phyloP scores from a whole-genome alignment of 2,888 invertebrate genomes.

The Amphipyra berbera region DNA sequence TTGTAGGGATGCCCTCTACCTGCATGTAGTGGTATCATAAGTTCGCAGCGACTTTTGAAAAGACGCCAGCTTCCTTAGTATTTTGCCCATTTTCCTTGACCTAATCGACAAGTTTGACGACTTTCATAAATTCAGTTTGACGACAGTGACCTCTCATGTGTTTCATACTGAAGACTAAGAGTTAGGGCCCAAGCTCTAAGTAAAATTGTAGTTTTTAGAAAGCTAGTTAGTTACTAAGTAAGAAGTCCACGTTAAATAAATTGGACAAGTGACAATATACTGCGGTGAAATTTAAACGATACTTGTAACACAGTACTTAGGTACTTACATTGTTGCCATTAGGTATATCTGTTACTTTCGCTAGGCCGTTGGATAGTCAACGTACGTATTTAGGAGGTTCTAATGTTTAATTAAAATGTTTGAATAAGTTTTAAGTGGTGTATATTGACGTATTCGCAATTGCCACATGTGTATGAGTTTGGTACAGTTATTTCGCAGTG shows the following conservation, averaged over 20 bases:
- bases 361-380: constrained; percentile 44
- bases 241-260: constrained; percentile 65
- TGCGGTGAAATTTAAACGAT: constrained; percentile 55
- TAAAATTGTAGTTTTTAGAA: constrained; percentile 59
- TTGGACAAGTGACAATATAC: constrained; percentile 65
- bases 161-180: constrained; percentile 1
- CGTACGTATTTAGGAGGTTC: constrained; percentile 24
- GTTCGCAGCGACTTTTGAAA: too few relatives aligned
- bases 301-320: constrained; percentile 41
- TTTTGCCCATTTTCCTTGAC: too few relatives aligned
- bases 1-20: too few relatives aligned
- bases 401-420: constrained; percentile 17
- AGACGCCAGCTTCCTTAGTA: too few relatives aligned
- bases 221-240: constrained; percentile 56
- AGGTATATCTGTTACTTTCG: constrained; percentile 56
- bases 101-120: too few relatives aligned
- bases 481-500: constrained; percentile 43
- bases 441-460: constrained; percentile 47
- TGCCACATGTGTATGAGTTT: constrained; percentile 21
- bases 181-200: not conserved
- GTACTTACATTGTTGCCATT: constrained; percentile 45
- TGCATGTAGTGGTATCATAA: too few relatives aligned
- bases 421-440: not conserved
- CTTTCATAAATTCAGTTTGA: constrained; percentile 28
- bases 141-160: constrained; percentile 26